These are phyloP conservation scores for Takifugu bimaculatus DNA, from an alignment of 2,113 vertebrate species.

Conservation along the genomic window DNA sequence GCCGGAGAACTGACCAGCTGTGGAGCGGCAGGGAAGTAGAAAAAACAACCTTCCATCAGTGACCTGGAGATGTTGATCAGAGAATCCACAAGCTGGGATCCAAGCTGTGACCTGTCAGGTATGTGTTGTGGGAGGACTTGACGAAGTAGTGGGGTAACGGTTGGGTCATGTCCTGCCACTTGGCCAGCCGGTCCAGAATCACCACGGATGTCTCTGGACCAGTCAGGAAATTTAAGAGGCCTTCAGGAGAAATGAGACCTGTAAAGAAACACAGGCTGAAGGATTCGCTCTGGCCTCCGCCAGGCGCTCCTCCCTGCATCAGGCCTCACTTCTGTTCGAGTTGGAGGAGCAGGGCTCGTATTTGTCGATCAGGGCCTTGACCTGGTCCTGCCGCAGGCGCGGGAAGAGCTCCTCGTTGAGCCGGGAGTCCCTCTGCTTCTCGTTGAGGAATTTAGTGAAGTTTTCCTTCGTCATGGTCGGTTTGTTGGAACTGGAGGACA, in stretches of 20 bases:
- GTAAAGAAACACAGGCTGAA: conserved; percentile 1
- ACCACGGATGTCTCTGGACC: conserved; percentile 87
- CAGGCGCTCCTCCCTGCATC: rapidly evolving
- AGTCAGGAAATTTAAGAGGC: conserved; percentile 87
- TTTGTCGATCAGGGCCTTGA: conserved; percentile 90
- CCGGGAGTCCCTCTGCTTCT: conserved; percentile 89
- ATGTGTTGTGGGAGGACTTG: conserved; percentile 98
- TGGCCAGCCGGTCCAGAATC: conserved; percentile 80
- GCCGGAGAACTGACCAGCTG: conserved; percentile 95
- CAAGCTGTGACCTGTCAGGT: conserved; percentile 81
- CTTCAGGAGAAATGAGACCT: conserved; percentile 93
- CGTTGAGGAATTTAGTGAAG: conserved; percentile 92
- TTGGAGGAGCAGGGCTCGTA: conserved; percentile 85
- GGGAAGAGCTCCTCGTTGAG: conserved; percentile 92
- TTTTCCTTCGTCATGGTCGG: conserved; percentile 97
- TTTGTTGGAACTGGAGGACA: conserved; percentile 74
- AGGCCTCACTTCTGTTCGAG: conserved; percentile 84
- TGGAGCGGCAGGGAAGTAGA: conserved; percentile 3
- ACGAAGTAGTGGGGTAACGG: conserved; percentile 92
- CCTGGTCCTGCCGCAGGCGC: conserved; percentile 82
- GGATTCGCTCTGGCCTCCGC: not conserved
- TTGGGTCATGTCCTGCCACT: conserved; percentile 90
- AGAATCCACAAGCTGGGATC: not conserved
- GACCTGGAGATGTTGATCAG: not conserved
- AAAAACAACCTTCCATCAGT: not conserved